These are phyloP conservation scores for Cyanistes caeruleus DNA, from an alignment of 2,113 vertebrate genomes.

Conservation along the genomic window DNA sequence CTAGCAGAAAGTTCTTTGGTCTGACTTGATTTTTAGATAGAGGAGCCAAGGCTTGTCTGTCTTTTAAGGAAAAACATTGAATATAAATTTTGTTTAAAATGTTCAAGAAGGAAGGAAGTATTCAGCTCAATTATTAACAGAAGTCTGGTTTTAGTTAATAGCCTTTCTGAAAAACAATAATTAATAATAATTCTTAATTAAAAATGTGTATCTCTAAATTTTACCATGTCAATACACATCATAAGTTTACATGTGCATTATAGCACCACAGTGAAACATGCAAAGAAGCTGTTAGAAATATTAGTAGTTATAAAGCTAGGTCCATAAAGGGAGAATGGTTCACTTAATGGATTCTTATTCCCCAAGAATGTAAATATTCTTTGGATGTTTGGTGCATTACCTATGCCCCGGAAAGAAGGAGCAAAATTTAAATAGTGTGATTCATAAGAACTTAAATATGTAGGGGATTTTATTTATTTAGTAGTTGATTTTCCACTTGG, in stretches of 20 bases:
- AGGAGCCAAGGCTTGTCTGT: not conserved
- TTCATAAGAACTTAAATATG: not conserved
- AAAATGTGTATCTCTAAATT: not conserved
- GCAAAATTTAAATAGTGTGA: not conserved
- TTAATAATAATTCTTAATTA: not conserved
- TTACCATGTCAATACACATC: not conserved
- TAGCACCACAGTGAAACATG: not conserved
- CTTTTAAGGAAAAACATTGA: not conserved
- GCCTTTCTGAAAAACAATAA: not conserved
- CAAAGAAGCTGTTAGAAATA: not conserved
- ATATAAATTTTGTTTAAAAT: not conserved
- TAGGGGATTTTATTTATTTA: not conserved
- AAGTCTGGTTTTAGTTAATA: not conserved
- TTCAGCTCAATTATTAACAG: not conserved
- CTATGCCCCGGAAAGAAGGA: not conserved
- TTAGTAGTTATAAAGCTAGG: not conserved
- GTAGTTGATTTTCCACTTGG: not conserved
- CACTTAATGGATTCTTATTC: not conserved
- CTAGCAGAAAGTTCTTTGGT: not conserved
- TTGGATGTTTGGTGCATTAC: not conserved
- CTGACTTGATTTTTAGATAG: not conserved
- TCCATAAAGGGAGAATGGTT: not conserved
- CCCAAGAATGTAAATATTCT: not conserved
- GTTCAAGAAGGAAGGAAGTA: not conserved
- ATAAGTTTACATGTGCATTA: not conserved